Base-by-base conservation (phyloP, 2,797 vertebrate species). In the Aeoliscus strigatus region DNA sequence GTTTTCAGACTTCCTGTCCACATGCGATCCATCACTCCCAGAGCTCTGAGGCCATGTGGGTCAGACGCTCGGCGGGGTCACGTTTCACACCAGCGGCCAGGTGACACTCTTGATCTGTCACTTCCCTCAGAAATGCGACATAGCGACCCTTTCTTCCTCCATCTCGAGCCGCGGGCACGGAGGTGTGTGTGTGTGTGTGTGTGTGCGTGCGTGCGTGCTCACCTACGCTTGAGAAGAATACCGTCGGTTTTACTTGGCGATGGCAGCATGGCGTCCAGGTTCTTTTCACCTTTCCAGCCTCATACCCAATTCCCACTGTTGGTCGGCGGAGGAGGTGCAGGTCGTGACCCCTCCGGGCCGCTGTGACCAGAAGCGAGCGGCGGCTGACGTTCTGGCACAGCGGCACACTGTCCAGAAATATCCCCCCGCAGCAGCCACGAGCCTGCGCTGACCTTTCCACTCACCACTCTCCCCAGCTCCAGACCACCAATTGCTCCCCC, bases 331-430 rank as follows among this genome's bases (percentile, higher is more conserved):
- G 45, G 66, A 75, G 70, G 62, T 73, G 57, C 55, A 32, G 76
- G 70, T 25, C 52, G 9, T 42, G 77, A 85, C 86, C 84, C 56
- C 70, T 64, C 62, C 17, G 49, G 21, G 33, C 60, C 62, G 56
- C 52, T 40, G 4, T 38, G 51, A 34, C 49, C 42, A 41, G 56
- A 72, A 14, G 23, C 50, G 64, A 72, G 51, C 64, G 39, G 65
- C 62, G 53, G 60, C 65, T 72, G 76, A 63, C 69, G 69, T 61
- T 65, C 66, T 75, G 73, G 67, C 51, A 21, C 70, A 37, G 36
- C 12, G 8, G 27, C 29, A 8, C 14, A 49, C 73, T 67, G 69
- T 82, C 82, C 81, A 85, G 76, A 83, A 83, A 82, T 78, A 83
- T 67, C 60, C 73, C 66, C 58, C 75, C 42, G n/a, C n/a, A n/a